These are phyloP conservation scores for Scomber colias DNA, from an alignment of 2,113 vertebrate species.

Conservation along the genomic window DNA sequence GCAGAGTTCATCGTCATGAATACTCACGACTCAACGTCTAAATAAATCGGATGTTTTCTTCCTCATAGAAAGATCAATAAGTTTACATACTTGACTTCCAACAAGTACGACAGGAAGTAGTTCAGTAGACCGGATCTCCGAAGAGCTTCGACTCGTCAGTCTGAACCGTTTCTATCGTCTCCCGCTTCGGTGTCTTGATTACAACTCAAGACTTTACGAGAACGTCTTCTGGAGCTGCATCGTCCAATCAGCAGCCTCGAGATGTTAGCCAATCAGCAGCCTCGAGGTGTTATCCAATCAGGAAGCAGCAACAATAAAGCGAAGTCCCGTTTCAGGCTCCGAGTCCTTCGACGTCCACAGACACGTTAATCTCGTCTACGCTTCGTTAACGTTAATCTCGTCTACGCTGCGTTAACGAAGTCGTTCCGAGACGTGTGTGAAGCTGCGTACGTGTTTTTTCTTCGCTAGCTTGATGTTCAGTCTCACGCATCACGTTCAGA, in stretches of 20 bases:
- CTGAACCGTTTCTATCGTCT: neutral
- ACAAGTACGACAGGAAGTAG: neutral
- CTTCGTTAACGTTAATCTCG: no score
- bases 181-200: neutral
- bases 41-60: neutral
- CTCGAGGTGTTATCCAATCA: neutral
- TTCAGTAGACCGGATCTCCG: neutral
- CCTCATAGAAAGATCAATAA: neutral
- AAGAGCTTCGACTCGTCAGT: neutral
- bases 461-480: neutral
- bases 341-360: neutral
- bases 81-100: neutral
- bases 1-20: neutral
- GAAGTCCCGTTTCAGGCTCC: neutral
- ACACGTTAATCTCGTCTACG: neutral
- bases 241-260: no score
- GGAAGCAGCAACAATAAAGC: neutral
- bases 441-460: no score
- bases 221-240: neutral
- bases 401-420: no score
- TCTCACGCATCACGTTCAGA: neutral
- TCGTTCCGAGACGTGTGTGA: no score
- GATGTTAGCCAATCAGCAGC: neutral
- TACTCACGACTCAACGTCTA: neutral
- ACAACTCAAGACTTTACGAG: slow-evolving; percentile 27